A percentile compares a stretch with the other conserved stretches of the same genome.
Evolutionary conservation across 2,113 vertebrate species (phyloP).

Genomic region (Cisticola juncidis): DNA sequence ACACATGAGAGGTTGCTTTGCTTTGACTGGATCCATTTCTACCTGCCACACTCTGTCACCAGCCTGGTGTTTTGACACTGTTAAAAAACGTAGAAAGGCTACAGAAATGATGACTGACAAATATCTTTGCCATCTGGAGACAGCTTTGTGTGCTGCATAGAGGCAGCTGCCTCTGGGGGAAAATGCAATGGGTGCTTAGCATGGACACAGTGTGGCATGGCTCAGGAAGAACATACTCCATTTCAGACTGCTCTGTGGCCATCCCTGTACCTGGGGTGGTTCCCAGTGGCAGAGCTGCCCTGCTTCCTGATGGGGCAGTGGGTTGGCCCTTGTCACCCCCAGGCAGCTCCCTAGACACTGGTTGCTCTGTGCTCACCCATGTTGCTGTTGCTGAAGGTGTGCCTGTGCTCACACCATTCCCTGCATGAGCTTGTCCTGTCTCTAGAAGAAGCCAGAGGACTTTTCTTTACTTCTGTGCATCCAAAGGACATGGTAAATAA

Average conservation of each 20-base stretch:
- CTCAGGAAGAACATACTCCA: not conserved
- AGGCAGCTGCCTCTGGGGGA: not conserved
- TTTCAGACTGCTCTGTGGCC: fast-evolving
- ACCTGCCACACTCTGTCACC: fast-evolving
- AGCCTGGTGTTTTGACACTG: not conserved
- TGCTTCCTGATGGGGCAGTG: not conserved
- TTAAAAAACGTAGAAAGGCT: not conserved
- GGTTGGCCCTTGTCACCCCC: not conserved
- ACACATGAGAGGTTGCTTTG: not conserved
- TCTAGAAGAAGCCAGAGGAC: not conserved
- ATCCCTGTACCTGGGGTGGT: not conserved
- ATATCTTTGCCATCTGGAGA: not conserved
- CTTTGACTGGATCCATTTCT: not conserved
- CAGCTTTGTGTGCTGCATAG: not conserved
- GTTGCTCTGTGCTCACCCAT: not conserved
- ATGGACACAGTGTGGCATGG: fast-evolving
- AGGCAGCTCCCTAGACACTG: not conserved
- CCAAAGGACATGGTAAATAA: not conserved
- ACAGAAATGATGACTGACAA: not conserved
- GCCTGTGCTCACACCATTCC: not conserved
- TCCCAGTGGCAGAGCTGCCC: not conserved
- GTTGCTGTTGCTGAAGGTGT: not conserved
- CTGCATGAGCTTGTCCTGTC: not conserved
- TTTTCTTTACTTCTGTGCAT: not conserved
- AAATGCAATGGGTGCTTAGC: fast-evolving